phyloP scores from a whole-genome alignment of 2,113 vertebrate genomes.

The Penelope pileata region DNA sequence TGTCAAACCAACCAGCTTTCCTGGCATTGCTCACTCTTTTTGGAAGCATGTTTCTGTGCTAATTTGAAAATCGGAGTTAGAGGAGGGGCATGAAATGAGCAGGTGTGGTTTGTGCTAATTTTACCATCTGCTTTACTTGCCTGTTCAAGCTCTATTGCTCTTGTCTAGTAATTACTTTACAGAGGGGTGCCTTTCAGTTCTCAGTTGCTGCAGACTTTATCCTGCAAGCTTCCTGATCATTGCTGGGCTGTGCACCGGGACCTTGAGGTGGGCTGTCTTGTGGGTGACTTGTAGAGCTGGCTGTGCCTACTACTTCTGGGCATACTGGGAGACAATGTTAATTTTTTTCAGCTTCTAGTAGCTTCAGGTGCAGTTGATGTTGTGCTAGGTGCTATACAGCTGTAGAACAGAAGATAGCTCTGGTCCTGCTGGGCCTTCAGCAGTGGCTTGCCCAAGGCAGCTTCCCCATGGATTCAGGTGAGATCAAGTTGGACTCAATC shows the following conservation, averaged over 20 bases:
- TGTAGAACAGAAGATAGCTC: background rate
- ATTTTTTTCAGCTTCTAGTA: background rate
- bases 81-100: background rate
- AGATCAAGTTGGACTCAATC: background rate
- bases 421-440: background rate
- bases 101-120: background rate
- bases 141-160: background rate
- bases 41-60: background rate
- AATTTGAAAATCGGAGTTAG: background rate
- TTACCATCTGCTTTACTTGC: background rate
- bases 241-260: background rate
- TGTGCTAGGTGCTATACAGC: background rate
- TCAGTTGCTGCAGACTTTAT: background rate
- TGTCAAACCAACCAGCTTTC: background rate
- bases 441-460: background rate
- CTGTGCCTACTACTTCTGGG: background rate
- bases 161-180: background rate
- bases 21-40: background rate
- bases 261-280: background rate
- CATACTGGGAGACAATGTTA: background rate
- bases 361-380: background rate
- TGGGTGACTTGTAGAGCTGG: accelerated
- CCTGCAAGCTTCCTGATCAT: background rate
- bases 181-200: background rate
- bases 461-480: accelerated